Evolutionary conservation across 2,113 vertebrate species (phyloP), one percentile per base, ranked within the genome.

Genomic region (Gorsachius goisagi): DNA sequence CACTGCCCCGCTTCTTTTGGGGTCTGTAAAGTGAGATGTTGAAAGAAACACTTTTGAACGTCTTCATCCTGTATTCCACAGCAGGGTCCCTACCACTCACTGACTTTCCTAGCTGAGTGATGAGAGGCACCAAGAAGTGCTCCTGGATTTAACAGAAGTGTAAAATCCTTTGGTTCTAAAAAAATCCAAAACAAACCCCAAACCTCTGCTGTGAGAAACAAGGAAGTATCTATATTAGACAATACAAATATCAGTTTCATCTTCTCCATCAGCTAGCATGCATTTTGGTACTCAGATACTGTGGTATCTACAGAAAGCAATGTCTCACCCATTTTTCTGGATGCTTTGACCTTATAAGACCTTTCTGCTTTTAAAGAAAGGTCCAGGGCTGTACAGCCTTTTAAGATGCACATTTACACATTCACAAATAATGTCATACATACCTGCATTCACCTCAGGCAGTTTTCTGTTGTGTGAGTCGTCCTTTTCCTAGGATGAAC

Each of bases 171-270:
- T 28, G 49, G 20, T 68, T 79, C 60, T 55, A 24, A 73, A 69
- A 52, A 15, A 1, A 30, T 1, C 0, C 15, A 72, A 49, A 66
- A 39, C 11, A 1, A 18, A 9, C 0, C 20, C 15, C 12, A 37
- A 47, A 52, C 10, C 30, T 53, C 9, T 58, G 39, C 26, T 56
- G 35, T 3, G 2, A 88, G 53, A 62, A 87, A 72, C 23, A 62
- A 62, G 23, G 26, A 73, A 56, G 6, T 56, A 50, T 11, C 35
- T 67, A 2, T 33, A 6, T 53, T 75, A 55, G 17, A 45, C 39
- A 27, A 44, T 11, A 81, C 7, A 67, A 62, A 39, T 20, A 60
- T 3, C 33, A 49, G 11, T 60, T 85, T 49, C n/a, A 41, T 41
- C 6, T 73, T 60, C 47, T 62, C 23, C 59, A n/a, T 37, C 33